Base-by-base conservation (phyloP, 64 coral and sea anemone genomes). In the Catalaphyllia jardinei region DNA sequence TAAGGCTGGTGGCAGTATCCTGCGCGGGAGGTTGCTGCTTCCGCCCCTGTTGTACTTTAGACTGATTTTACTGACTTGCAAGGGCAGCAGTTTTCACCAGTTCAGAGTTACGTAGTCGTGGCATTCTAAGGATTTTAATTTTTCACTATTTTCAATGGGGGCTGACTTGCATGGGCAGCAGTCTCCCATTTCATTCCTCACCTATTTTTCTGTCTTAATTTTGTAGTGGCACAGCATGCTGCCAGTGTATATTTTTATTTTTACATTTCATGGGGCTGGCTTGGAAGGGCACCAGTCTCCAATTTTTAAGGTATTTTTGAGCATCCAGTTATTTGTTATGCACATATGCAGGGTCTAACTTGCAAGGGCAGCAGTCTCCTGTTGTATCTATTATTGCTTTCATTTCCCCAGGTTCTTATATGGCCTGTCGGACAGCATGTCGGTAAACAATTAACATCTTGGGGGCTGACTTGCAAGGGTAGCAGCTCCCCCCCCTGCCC, bases 141-240 rank as follows among this genome's bases (percentile, higher is more conserved):
- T 81, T 28, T 11, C 30, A 24, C 3, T 81, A 29, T n/a, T 14
- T 15, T 79, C 29, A 22, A 55, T 29, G n/a, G 51, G 2, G 77
- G 22, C 51, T 79, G 77, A 78, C 57, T 33, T 81, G 59, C 79
- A 81, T 35, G 79, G 79, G 59, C 79, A 20, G 79, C 59, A 81
- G 79, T 81, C 57, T 39, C 59, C 54, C 60, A 15, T 79, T 60
- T 31, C 29, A 27, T 78, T 25, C 22, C 17, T 54, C 20, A 27
- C 25, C 9, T 24, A 54, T 78, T 78, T 78, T 2, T 25, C 76
- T 52, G 57, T 22, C 1, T 67, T 67, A 18, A 17, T 16, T 18
- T 77, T 27, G 20, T 57, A 4, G 18, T 22, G 39, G 75, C 35
- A 35, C 18, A 0, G 6, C 75, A 49, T 38, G 2, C 4, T 57